Conservation (phyloP, 2,888 invertebrate species). For the Cataglyphis altisquamis region DNA sequence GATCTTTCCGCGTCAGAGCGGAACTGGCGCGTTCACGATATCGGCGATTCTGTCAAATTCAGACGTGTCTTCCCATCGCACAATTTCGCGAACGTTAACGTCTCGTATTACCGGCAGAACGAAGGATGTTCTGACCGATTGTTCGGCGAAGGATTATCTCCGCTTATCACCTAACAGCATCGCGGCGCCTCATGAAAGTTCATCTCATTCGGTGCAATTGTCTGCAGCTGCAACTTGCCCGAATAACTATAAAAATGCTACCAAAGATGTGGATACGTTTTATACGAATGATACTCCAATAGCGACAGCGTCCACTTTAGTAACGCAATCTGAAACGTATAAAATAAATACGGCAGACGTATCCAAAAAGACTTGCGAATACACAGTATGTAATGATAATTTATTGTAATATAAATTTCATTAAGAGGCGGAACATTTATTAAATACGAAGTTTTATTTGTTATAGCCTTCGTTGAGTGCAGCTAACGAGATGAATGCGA, state of each 20-base stretch:
- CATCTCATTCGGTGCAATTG: conserved; percentile 70
- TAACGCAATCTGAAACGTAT: conserved; percentile 18
- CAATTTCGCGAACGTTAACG: conserved; percentile 87
- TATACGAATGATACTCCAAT: conserved; percentile 79
- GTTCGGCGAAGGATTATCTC: conserved; percentile 79
- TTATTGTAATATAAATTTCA: neutral
- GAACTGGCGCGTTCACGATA: conserved; percentile 82
- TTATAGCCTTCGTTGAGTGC: conserved; percentile 81
- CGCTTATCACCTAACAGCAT: conserved; percentile 77
- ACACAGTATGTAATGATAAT: conserved; percentile 68
- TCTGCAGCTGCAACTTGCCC: conserved; percentile 70
- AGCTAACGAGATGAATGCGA: conserved; percentile 83
- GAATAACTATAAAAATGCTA: conserved; percentile 66
- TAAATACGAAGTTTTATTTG: conserved; percentile 1
- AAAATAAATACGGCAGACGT: neutral
- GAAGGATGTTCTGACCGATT: conserved; percentile 81
- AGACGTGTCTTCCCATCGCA: conserved; percentile 87
- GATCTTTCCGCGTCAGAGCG: conserved; percentile 83
- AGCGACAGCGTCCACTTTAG: conserved; percentile 57
- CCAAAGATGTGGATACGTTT: conserved; percentile 79
- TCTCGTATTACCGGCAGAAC: conserved; percentile 79
- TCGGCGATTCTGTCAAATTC: conserved; percentile 84
- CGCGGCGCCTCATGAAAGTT: conserved; percentile 56
- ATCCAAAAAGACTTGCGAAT: conserved; percentile 68
- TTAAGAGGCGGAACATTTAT: neutral